These are phyloP conservation scores for Stichopus chloronotus DNA, from an alignment of 35 echinoderm and acorn worm species.

Conservation along the genomic window DNA sequence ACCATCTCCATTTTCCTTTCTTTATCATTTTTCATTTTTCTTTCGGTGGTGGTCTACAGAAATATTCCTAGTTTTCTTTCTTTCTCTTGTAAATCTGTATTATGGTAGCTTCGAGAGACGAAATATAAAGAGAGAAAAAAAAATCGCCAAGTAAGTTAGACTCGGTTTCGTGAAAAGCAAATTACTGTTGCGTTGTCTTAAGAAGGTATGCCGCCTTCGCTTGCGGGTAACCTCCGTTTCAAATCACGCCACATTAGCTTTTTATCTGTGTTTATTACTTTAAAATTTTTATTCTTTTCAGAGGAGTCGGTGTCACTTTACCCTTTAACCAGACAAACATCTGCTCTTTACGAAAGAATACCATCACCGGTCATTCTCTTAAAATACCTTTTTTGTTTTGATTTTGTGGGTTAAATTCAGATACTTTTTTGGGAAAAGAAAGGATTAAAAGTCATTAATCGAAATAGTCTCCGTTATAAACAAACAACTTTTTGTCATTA, in stretches of 20 bases:
- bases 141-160: background rate
- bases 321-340: constrained; percentile 19
- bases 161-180: background rate
- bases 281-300: background rate
- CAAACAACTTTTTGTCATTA: too few relatives aligned
- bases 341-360: constrained; percentile 27
- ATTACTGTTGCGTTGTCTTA: constrained; percentile 30
- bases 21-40: too few relatives aligned
- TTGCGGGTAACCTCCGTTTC: constrained; percentile 24
- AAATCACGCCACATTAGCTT: constrained; percentile 47
- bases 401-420: too few relatives aligned
- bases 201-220: constrained; percentile 35
- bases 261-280: constrained; percentile 1
- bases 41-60: too few relatives aligned
- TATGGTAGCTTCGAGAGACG: too few relatives aligned
- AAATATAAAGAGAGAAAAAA: background rate
- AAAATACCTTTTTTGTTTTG: background rate
- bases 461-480: too few relatives aligned
- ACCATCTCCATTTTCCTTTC: background rate
- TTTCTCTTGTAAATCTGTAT: too few relatives aligned
- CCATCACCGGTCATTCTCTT: constrained; percentile 32
- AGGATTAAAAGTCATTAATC: too few relatives aligned
- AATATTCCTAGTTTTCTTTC: too few relatives aligned
- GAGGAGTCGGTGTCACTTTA: constrained; percentile 12
- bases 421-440: too few relatives aligned